These are phyloP conservation scores for Pocillopora meandrina DNA, from an alignment of 92 coral and sea anemone genomes.

Conservation along the genomic window DNA sequence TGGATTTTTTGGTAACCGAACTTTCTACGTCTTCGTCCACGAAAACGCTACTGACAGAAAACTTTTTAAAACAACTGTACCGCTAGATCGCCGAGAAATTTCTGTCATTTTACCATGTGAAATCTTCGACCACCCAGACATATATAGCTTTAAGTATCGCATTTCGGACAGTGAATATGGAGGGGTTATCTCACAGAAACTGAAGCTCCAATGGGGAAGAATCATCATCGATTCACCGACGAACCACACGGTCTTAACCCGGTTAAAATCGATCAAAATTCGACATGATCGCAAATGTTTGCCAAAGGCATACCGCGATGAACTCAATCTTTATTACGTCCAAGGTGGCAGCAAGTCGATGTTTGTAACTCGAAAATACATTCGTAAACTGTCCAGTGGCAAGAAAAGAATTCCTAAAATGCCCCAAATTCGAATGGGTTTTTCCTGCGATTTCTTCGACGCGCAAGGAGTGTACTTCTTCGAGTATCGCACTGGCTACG, in stretches of 20 bases:
- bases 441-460: conserved; percentile 84
- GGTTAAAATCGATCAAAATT: conserved; percentile 80
- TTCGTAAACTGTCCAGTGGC: conserved; percentile 73
- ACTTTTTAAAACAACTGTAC: conserved; percentile 44
- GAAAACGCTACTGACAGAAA: conserved; percentile 22
- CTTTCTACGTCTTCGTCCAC: conserved; percentile 40
- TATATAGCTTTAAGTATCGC: conserved; percentile 71
- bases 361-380: conserved; percentile 67
- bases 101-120: conserved; percentile 73
- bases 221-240: conserved; percentile 68
- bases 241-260: conserved; percentile 91
- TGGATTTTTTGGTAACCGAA: conserved; percentile 33
- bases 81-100: conserved; percentile 27
- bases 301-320: conserved; percentile 75
- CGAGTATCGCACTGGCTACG: conserved; percentile 75
- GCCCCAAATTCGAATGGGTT: conserved; percentile 67
- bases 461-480: conserved; percentile 75
- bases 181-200: conserved; percentile 60
- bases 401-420: conserved; percentile 51
- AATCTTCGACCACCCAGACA: conserved; percentile 82
- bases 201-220: conserved; percentile 68
- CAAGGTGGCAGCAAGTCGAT: conserved; percentile 58
- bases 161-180: conserved; percentile 68
- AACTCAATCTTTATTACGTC: conserved; percentile 67
- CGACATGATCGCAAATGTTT: conserved; percentile 78